phyloP scores from a whole-genome alignment of 2,797 vertebrate genomes.

The Oreortyx pictus region DNA sequence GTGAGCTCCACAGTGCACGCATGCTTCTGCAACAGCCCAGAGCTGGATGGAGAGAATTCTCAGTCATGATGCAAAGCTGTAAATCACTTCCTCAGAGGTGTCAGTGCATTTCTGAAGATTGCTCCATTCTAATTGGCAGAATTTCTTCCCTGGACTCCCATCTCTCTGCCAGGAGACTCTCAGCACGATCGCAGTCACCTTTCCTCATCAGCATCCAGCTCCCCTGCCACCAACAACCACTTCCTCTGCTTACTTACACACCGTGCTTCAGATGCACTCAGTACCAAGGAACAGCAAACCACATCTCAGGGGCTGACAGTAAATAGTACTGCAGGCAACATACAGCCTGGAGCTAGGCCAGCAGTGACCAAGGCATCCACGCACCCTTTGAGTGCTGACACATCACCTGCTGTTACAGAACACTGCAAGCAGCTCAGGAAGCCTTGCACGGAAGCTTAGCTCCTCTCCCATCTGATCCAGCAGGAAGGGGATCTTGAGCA shows the following conservation, averaged over 20 bases:
- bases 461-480: not conserved
- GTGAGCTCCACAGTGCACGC: not conserved
- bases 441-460: not conserved
- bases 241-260: not conserved
- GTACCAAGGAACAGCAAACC: not conserved
- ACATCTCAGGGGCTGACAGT: not conserved
- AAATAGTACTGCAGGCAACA: not conserved
- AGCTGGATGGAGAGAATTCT: not conserved
- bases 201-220: not conserved
- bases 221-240: not conserved
- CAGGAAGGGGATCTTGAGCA: conserved; percentile 6
- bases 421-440: not conserved
- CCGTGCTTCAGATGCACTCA: not conserved
- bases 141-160: not conserved
- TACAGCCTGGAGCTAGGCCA: not conserved
- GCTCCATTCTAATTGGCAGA: not conserved
- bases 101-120: not conserved
- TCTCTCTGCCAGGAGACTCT: not conserved
- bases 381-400: not conserved
- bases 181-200: not conserved
- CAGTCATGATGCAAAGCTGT: not conserved
- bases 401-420: not conserved
- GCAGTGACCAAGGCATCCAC: not conserved
- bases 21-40: not conserved
- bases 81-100: not conserved